Conservation (phyloP, 2,797 vertebrate species). For the Sarcophilus harrisii region DNA sequence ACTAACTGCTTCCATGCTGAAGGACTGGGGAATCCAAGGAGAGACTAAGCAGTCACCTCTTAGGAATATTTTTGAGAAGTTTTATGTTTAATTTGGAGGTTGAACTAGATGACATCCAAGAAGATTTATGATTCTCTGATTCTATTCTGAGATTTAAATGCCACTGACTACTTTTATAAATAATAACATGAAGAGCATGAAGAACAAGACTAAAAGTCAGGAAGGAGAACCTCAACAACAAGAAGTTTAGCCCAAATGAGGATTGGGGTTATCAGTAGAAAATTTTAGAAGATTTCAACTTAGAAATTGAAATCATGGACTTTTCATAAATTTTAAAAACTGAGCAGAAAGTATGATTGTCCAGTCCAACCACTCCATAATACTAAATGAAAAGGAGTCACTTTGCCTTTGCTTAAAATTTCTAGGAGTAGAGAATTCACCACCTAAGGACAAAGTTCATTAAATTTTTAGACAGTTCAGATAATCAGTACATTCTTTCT, state of each 20-base stretch:
- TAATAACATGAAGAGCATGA: background rate
- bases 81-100: background rate
- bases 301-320: background rate
- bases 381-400: background rate
- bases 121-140: background rate
- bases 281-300: background rate
- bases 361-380: background rate
- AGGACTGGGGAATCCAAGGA: background rate
- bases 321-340: background rate
- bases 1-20: background rate
- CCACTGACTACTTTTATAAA: background rate
- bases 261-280: background rate
- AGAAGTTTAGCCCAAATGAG: background rate
- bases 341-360: background rate
- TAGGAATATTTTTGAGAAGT: background rate
- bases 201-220: background rate
- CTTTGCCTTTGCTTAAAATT: background rate
- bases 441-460: background rate
- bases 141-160: background rate
- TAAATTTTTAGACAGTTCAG: background rate
- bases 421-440: background rate
- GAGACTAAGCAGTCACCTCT: background rate
- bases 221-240: background rate
- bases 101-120: background rate
- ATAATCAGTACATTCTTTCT: background rate